These are phyloP conservation scores for Noctua janthina DNA, from an alignment of 2,888 invertebrate genomes.

Conservation along the genomic window DNA sequence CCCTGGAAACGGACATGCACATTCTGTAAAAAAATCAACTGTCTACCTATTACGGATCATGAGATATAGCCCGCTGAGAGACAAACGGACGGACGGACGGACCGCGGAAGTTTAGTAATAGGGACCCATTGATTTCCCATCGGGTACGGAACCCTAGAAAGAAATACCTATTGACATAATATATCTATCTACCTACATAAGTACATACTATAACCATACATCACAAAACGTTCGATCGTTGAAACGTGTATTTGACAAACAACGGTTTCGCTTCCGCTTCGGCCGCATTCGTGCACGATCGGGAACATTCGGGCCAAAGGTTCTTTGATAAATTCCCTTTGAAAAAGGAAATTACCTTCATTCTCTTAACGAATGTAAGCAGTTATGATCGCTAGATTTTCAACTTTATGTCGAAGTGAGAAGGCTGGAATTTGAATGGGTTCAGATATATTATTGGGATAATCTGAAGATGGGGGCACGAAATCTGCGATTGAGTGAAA, in stretches of 20 bases:
- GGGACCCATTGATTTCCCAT: no score
- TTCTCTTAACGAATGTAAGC: slow-evolving; percentile 49
- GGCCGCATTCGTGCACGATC: slow-evolving; percentile 25
- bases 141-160: no score
- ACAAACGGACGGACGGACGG: no score
- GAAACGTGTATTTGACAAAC: slow-evolving; percentile 32
- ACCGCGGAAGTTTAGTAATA: no score
- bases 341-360: slow-evolving; percentile 59
- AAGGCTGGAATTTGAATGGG: slow-evolving; percentile 18
- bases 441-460: slow-evolving; percentile 18
- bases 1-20: no score
- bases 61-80: no score
- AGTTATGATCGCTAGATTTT: background rate
- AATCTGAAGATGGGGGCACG: slow-evolving; percentile 15
- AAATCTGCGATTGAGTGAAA: slow-evolving; percentile 43
- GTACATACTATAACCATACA: slow-evolving; percentile 3
- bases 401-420: background rate
- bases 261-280: slow-evolving; percentile 25
- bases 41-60: no score
- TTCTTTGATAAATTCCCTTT: slow-evolving; percentile 47
- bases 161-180: no score
- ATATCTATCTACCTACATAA: no score
- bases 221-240: slow-evolving; percentile 14
- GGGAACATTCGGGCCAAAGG: slow-evolving; percentile 17
- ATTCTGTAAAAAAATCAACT: no score